Base-by-base conservation (phyloP, 2,888 invertebrate species). In the Cryptus viduatorius region DNA sequence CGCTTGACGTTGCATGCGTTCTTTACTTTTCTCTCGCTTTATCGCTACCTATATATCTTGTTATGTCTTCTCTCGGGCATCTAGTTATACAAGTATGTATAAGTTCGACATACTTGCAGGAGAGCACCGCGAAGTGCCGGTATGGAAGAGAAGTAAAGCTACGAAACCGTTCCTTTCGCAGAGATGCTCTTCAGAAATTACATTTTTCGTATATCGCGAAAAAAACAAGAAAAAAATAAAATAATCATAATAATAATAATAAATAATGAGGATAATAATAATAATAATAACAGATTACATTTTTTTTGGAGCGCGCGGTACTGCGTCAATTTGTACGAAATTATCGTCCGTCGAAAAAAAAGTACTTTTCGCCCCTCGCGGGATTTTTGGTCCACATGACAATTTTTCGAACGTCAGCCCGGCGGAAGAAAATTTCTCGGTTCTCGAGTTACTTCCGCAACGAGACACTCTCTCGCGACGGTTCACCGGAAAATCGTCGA, bases 1-100 rank as follows among this genome's bases (percentile, higher is more conserved):
- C 82, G 79, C 59, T 75, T 71, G 79, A 71, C 65, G 24, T 56
- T 48, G 68, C 61, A 19, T 65, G 44, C 56, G 61, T 48, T 75
- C 64, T 24, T 69, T 71, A 64, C 79, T 68, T 56, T 59, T 78
- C 61, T 59, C 64, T 79, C 64, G 29, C 44, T 79, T 53, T 53
- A 71, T 72, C 72, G 42, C n/a, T 48, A 42, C 42, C 50, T 69
- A 65, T 69, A 75, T 29, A n/a, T 50, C 46, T 31, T 59, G 59
- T 59, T 59, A 59, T 59, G 59, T 67, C 42, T 67, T 44, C 24
- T 24, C 59, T 10, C 59, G 29, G 59, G 59, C 19, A 24, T 59
- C 29, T 5, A 59, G 19, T 59, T 59, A 24, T 29, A 29, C 59
- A 24, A 59, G 59, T 3, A 19, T 16, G 53, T 37, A 31, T 67